Base-by-base conservation (phyloP, 1,140 invertebrate genomes). In the Apis cerana region DNA sequence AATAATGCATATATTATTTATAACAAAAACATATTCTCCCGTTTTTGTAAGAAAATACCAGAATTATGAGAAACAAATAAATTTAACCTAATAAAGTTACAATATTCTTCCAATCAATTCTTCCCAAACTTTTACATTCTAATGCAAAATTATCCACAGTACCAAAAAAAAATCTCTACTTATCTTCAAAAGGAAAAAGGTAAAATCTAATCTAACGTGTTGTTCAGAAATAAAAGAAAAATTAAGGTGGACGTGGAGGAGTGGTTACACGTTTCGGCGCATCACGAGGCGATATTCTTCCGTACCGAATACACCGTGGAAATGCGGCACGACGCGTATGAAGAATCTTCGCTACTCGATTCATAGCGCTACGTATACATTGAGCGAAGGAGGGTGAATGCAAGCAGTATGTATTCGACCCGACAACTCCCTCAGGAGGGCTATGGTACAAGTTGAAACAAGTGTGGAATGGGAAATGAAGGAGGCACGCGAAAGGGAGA, bases 381-480 rank as follows among this genome's bases (percentile, higher is more conserved):
- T 15, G n/a, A 0, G n/a, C n/a, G 48, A 54, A 17, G 52, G n/a
- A 80, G 62, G 23, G 52, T 43, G 33, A 12, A 8, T 19, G 33
- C 61, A n/a, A 81, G 52, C 62, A 23, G 64, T 68, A 68, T 81
- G 64, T 68, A 68, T 81, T 75, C 72, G 62, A 75, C 11, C 43
- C 71, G 72, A 76, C 80, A 82, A 69, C 54, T 69, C 74, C 64
- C 80, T 4, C 21, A 52, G 54, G 80, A 80, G 50, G 19, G 23
- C 48, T 68, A 33, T 11, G 72, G 62, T 81, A 68, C 54, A 76
- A 82, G 80, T 69, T 23, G 64, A 76, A 82, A 75, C 80, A 82
- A 82, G 23, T 58, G 50, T 1, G 50, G n/a, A 12, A 54, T n/a
- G 79, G 62, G n/a, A 75, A 64, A 10, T 43, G 50, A 56, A 48